Evolutionary conservation across 2,113 vertebrate species (phyloP), one percentile per base, ranked within the genome.

Genomic region (Anolis sagrei): DNA sequence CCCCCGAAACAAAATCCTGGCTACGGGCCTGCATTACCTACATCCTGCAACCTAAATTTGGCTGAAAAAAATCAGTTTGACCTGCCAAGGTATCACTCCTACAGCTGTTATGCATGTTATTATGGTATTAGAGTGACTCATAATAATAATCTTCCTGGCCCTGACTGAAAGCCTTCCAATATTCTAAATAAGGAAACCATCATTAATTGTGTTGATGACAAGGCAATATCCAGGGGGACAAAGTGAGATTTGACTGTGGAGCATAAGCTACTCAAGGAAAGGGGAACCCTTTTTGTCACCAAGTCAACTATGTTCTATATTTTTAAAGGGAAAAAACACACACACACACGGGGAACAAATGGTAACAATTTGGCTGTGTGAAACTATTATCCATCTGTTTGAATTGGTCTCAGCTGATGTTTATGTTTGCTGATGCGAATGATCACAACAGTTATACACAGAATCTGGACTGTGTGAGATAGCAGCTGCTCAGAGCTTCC

Each of bases 91-190:
- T 88, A 93, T 91, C 91, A 85, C 91, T 89, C 85, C 90, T 92
- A 87, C 85, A 95, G 93, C 93, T 94, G 93, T 90, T 94, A 90
- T 89, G 90, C 88, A 92, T 94, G 91, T 94, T 86, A 93, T 92
- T 95, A 93, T 85, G 92, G 89, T 87, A 92, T 91, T 90, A 93
- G 86, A 84, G 92, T 94, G 93, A 95, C 83, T 94, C 14, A 87
- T 87, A 88, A 86, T 90, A 81, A 92, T 89, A 92, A 93, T 87
- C 89, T 94, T 90, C 90, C 93, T 94, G 89, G 94, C 92, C 89
- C n/a, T 1, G 34, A 87, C 75, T 76, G 29, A 86, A 87, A 79
- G 82, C 85, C 64, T 36, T 77, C 83, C 85, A 92, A 89, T 62
- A 90, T 48, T 79, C 76, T 0, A 5, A 62, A 68, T 34, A 25